Conservation (phyloP, 2,797 vertebrate genomes). For the Notolepis coatsorum region DNA sequence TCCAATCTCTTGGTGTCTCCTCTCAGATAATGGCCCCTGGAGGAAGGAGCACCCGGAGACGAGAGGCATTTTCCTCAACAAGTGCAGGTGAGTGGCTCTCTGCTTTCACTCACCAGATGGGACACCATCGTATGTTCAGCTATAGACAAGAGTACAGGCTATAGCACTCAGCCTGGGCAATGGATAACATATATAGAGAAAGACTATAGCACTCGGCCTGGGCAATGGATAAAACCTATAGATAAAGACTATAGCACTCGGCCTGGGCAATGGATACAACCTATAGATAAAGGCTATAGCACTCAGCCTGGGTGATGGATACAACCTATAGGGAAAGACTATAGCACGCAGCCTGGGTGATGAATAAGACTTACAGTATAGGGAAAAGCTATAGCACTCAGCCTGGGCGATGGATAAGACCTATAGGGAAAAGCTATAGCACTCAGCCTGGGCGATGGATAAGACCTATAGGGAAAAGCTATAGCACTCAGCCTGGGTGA, state of each 20-base stretch:
- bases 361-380: too few species aligned
- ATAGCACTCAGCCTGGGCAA: neutral
- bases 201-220: neutral
- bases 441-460: too few species aligned
- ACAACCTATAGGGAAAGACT: too few species aligned
- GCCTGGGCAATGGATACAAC: neutral
- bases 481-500: too few species aligned
- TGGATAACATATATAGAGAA: too few species aligned
- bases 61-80: conserved; percentile 82
- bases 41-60: conserved; percentile 76
- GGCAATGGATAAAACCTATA: neutral
- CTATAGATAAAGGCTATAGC: too few species aligned
- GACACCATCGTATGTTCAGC: neutral
- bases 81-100: conserved; percentile 76
- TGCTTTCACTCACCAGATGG: conserved; percentile 3
- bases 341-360: too few species aligned
- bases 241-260: neutral
- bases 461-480: too few species aligned
- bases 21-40: conserved; percentile 76
- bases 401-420: too few species aligned
- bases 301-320: neutral
- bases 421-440: too few species aligned
- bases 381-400: too few species aligned
- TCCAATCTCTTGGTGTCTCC: conserved; percentile 30
- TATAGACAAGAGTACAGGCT: neutral